phyloP scores from a whole-genome alignment of 2,797 vertebrate species.

The Hozukius guyotensis region DNA sequence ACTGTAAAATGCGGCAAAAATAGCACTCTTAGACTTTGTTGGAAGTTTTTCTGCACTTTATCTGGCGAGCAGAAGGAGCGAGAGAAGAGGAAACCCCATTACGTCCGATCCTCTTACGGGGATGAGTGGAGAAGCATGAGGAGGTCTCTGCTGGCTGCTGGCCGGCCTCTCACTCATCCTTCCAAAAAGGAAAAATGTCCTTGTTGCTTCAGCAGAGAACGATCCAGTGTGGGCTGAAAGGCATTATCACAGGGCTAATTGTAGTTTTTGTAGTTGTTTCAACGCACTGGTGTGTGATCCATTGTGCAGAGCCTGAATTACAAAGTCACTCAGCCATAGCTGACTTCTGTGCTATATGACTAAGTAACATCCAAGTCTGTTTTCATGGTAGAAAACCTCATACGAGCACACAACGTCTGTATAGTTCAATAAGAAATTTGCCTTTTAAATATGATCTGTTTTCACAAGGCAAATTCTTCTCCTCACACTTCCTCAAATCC shows the following conservation, averaged over 20 bases:
- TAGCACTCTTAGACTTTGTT: slow-evolving; percentile 51
- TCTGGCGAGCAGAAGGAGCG: slow-evolving; percentile 64
- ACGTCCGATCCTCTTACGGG: slow-evolving; percentile 76
- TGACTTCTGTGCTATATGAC: slow-evolving; percentile 19
- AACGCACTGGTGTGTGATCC: slow-evolving; percentile 47
- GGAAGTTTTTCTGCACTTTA: slow-evolving; percentile 68
- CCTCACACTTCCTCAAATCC: slow-evolving; percentile 31
- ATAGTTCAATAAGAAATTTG: slow-evolving; percentile 33
- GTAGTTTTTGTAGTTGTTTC: slow-evolving; percentile 31
- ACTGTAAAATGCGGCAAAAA: slow-evolving; percentile 64
- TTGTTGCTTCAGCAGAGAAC: slow-evolving; percentile 38
- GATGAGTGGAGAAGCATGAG: slow-evolving; percentile 71
- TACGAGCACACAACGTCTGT: slow-evolving; percentile 4
- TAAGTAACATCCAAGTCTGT: slow-evolving; percentile 17
- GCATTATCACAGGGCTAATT: slow-evolving; percentile 42
- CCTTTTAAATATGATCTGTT: slow-evolving; percentile 43
- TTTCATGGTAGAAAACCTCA: slow-evolving; percentile 15
- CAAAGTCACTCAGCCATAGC: slow-evolving; percentile 29
- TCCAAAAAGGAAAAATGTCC: slow-evolving; percentile 49
- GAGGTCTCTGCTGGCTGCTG: slow-evolving; percentile 63
- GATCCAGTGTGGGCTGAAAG: slow-evolving; percentile 34
- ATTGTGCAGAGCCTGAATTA: slow-evolving; percentile 25
- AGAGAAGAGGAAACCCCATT: slow-evolving; percentile 75
- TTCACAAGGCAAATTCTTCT: not conserved
- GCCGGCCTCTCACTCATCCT: slow-evolving; percentile 60